Base-by-base conservation (phyloP, 2,888 invertebrate species). In the Iphiclides podalirius region DNA sequence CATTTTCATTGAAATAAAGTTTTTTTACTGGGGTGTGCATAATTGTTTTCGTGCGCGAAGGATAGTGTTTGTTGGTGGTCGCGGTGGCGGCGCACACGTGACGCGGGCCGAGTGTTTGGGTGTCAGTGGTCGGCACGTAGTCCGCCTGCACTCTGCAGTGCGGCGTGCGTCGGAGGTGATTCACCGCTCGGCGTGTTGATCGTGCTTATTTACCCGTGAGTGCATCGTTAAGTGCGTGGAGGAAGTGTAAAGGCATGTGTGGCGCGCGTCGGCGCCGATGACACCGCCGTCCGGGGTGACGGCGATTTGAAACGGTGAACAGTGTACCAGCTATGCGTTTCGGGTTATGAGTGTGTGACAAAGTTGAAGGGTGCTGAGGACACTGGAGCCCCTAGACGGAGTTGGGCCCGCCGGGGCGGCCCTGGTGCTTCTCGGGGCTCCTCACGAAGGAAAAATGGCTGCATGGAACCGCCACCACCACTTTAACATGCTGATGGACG, bases 401-500 rank as follows among this genome's bases (percentile, higher is more conserved):
- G 88, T 88, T 83, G 88, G 88, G 88, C 88, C 90, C 89, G 89
- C 90, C 79, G 88, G 88, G 87, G 89, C 88, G 88, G 90, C 88
- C 88, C 86, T 87, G 70, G 89, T 86, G 84, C 87, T 87, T 84
- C 89, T 88, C 79, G 89, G 89, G 89, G 88, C 89, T 88, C 88
- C 89, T 71, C 87, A 87, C 87, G 85, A 86, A 86, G 90, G 90
- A 89, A 90, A 91, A 85, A 92, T 92, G 92, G 92, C 92, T 74
- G 89, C 89, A 90, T 93, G 93, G 93, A 93, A 93, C 79, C 92
- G 93, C 86, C 93, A 93, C 89, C 92, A 93, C 84, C 93, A 93
- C 83, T 90, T 92, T 83, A 87, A 80, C 77, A 91, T 93, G 91
- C 91, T 92, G 74, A 91, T 93, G 92, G 93, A 93, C 64, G 89